Base-by-base conservation (phyloP, 2,888 invertebrate species). In the Caenorhabditis drosophilae region DNA sequence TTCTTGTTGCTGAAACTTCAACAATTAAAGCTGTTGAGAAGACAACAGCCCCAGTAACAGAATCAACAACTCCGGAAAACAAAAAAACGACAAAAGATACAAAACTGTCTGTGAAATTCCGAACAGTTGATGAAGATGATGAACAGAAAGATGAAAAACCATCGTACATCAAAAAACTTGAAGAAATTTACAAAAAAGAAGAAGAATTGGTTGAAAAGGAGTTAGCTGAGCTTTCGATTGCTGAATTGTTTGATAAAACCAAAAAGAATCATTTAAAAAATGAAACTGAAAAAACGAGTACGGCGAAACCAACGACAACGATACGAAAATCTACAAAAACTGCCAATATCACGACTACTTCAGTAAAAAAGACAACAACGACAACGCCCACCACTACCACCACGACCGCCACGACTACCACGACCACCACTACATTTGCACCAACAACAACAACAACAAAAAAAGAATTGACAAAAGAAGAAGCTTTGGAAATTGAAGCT, bases 131-230 rank as follows among this genome's bases (percentile, higher is more conserved):
- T 38, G 66, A 69, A 44, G 53, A 54, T 15, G 56, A 55, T 11
- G 48, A 46, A 4, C 48, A 68, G 16, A 48, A 64, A 23, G 59
- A 64, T 0, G 64, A 64, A 31, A 64, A 64, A 40, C 61, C 67
- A 26, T 41, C 23, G 2, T 67, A 70, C 25, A 62, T 60, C 40
- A 67, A 70, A 35, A 70, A 67, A 46, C 34, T 58, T 25, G 67
- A 70, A 25, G 67, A 67, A 49, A 57, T 67, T 27, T 67, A 70
- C 47, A 53, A 52, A 31, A 70, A 67, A n/a, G 70, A 70, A 22
- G 55, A 59, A 15, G 61, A 62, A 26, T 47, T 58, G 15, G 62
- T 64, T 0, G 64, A 64, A 41, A 60, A 54, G 31, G 55, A 63
- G 18, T 20, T 61, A 7, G 67, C 56, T 0, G 53, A 54, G 15